These are phyloP conservation scores for Sebastes flavidus DNA, from an alignment of 2,797 vertebrate genomes.

Conservation along the genomic window DNA sequence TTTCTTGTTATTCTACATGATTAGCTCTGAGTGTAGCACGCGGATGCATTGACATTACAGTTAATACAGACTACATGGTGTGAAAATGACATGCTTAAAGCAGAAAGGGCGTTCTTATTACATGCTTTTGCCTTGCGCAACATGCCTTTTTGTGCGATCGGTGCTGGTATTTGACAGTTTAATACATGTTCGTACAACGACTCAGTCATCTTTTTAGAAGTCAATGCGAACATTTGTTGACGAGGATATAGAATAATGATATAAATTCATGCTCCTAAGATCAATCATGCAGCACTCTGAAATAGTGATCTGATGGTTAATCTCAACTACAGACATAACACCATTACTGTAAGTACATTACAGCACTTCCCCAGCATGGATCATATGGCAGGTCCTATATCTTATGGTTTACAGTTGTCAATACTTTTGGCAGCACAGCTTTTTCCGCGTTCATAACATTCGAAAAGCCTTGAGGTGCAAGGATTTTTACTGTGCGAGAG, in stretches of 20 bases:
- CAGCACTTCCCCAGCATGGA: constrained; percentile 44
- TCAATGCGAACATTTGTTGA: constrained; percentile 4
- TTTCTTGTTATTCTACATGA: too few relatives aligned
- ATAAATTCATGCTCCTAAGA: constrained; percentile 5
- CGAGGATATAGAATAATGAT: background rate
- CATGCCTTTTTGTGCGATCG: too few relatives aligned
- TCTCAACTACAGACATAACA: constrained; percentile 46
- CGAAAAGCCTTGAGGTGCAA: constrained; percentile 9
- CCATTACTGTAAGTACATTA: constrained; percentile 58
- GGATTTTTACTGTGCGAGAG: constrained; percentile 17
- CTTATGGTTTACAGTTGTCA: constrained; percentile 13
- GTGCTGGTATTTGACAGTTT: background rate
- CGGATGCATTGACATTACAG: too few relatives aligned
- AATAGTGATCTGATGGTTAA: constrained; percentile 19
- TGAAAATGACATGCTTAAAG: too few relatives aligned
- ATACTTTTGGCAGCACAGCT: constrained; percentile 23
- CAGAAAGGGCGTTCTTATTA: too few relatives aligned
- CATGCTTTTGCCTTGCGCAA: background rate
- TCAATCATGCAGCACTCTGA: background rate
- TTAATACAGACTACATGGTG: too few relatives aligned
- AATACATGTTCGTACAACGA: background rate
- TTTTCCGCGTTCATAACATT: background rate
- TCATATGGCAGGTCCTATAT: constrained; percentile 33
- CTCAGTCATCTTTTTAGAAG: background rate
- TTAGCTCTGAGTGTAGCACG: too few relatives aligned